Evolutionary conservation across 2,888 invertebrate species (phyloP).

Genomic region (Drosophila longiperda): DNA sequence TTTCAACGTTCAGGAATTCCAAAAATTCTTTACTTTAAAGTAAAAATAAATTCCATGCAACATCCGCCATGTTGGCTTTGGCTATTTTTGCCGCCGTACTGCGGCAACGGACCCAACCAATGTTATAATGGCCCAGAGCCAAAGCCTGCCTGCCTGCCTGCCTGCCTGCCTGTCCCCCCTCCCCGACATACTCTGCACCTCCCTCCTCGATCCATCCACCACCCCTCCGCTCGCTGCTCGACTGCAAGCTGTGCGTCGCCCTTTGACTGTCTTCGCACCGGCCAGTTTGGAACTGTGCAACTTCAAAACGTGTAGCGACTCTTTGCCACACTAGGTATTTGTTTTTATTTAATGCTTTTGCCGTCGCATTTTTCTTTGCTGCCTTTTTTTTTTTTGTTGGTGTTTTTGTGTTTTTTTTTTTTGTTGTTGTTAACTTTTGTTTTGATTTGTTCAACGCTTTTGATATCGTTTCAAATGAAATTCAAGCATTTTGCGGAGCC

Average conservation of each 20-base stretch:
- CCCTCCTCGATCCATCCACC: background rate
- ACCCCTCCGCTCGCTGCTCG: background rate
- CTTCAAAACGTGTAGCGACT: conserved; percentile 37
- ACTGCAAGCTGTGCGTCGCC: conserved; percentile 55
- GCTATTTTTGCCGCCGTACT: conserved; percentile 71
- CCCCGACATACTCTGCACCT: background rate
- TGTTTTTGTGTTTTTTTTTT: conserved; percentile 7
- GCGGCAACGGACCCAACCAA: conserved; percentile 47
- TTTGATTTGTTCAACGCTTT: conserved; percentile 26
- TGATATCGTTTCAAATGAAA: conserved; percentile 30
- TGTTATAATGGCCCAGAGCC: conserved; percentile 64
- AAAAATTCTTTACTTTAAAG: conserved; percentile 79
- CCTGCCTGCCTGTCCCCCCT: conserved; percentile 28
- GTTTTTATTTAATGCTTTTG: conserved; percentile 56
- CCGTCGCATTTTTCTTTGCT: conserved; percentile 21
- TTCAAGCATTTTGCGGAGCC: conserved; percentile 15
- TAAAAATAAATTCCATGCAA: conserved; percentile 79
- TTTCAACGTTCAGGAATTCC: conserved; percentile 77
- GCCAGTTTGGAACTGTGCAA: conserved; percentile 43
- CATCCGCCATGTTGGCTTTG: conserved; percentile 79
- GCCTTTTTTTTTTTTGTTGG: background rate
- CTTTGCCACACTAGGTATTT: conserved; percentile 37
- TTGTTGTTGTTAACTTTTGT: conserved; percentile 20
- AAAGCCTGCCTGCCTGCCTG: conserved; percentile 38
- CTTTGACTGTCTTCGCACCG: conserved; percentile 61